phyloP scores from a whole-genome alignment of 2,797 vertebrate species.

The Diglossa cyanea region DNA sequence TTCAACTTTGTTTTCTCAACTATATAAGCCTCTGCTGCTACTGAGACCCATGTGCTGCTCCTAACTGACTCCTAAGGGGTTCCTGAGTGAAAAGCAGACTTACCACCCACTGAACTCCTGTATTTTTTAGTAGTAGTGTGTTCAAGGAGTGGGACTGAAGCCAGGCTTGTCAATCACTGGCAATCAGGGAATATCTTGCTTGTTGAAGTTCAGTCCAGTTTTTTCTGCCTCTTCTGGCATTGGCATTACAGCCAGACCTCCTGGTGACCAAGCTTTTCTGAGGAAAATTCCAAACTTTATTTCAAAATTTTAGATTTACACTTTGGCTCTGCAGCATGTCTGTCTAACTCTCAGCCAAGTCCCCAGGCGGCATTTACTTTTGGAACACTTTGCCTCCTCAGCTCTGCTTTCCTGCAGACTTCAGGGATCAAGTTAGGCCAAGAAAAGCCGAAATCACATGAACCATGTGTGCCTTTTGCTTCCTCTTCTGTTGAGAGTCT shows the following conservation, averaged over 20 bases:
- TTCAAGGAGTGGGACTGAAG: not conserved
- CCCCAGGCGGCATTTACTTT: conserved; percentile 52
- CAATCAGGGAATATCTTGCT: not conserved
- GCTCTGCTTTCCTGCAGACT: conserved; percentile 38
- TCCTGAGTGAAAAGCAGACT: not conserved
- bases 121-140: not conserved
- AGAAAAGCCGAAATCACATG: conserved; percentile 47
- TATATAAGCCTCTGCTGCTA: conserved; percentile 38
- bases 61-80: not conserved
- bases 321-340: conserved; percentile 15
- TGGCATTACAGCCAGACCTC: conserved; percentile 26
- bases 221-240: conserved; percentile 18
- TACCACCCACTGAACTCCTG: not conserved
- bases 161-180: conserved; percentile 6
- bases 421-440: conserved; percentile 33
- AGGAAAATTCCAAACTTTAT: conserved; percentile 56
- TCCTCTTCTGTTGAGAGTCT: conserved; percentile 4
- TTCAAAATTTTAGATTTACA: conserved; percentile 62
- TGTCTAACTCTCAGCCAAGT: conserved; percentile 41
- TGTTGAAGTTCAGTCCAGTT: conserved; percentile 34
- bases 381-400: conserved; percentile 26
- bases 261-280: conserved; percentile 8
- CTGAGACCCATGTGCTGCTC: conserved; percentile 2
- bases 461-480: conserved; percentile 21
- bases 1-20: conserved; percentile 67